Percentiles rank a stretch among this genome's conserved stretches.
phyloP scores from a whole-genome alignment of 2,888 invertebrate genomes.

The Rhyacophila evoluta region DNA sequence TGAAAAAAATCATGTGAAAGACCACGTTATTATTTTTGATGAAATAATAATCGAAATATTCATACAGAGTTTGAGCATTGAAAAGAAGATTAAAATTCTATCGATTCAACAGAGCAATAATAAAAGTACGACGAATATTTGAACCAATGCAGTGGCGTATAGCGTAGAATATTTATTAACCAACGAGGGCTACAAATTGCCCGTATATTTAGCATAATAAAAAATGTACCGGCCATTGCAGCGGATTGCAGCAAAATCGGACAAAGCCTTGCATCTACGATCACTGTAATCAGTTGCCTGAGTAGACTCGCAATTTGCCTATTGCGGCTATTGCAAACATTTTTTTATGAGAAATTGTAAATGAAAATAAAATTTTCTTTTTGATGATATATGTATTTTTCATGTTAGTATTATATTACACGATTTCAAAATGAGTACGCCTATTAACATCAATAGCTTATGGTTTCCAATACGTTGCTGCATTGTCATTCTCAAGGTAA shows the following conservation, averaged over 20 bases:
- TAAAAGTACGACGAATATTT: neutral
- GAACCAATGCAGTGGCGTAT: neutral
- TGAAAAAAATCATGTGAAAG: too few relatives aligned
- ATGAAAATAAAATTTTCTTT: too few relatives aligned
- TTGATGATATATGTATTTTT: too few relatives aligned
- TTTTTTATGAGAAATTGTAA: too few relatives aligned
- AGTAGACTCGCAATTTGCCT: neutral
- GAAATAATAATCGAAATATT: too few relatives aligned
- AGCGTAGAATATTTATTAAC: neutral
- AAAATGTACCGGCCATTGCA: neutral
- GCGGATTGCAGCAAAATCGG: neutral
- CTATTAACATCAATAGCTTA: too few relatives aligned
- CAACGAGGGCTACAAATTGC: neutral
- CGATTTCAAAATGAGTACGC: too few relatives aligned
- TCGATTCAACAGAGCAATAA: neutral
- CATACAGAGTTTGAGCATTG: neutral
- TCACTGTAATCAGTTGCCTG: neutral
- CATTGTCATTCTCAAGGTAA: too few relatives aligned
- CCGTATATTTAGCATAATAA: constrained; percentile 7
- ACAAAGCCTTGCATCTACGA: neutral
- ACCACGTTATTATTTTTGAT: too few relatives aligned
- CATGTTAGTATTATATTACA: too few relatives aligned
- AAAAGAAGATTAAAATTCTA: neutral
- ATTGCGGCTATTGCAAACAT: too few relatives aligned
- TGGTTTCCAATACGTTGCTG: too few relatives aligned